Evolutionary conservation across 53 echinoderm and acorn worm genomes (phyloP).

Genomic region (Actinopyga echinites): DNA sequence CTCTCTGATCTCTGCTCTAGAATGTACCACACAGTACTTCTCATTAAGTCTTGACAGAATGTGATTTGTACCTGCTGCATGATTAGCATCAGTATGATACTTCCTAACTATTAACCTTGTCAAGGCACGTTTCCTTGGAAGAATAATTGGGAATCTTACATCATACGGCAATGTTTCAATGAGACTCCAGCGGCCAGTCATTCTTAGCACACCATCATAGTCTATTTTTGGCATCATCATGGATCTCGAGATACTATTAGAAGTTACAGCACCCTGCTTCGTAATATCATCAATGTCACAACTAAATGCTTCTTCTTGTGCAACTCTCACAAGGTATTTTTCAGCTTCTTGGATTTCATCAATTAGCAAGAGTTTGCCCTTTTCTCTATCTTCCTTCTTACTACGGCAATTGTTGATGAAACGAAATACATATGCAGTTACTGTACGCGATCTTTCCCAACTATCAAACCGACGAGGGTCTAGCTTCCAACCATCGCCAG

Average conservation of each 20-base stretch:
- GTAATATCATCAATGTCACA: not conserved
- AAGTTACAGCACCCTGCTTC: not conserved
- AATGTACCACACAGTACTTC: conserved; percentile 8
- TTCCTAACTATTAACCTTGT: conserved; percentile 36
- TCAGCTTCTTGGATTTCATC: not conserved
- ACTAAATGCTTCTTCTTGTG: not conserved
- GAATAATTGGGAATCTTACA: conserved; percentile 27
- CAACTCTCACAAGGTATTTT: not conserved
- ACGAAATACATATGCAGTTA: not conserved
- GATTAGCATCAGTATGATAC: conserved; percentile 33
- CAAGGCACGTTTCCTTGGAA: conserved; percentile 41
- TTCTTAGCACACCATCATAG: conserved; percentile 11
- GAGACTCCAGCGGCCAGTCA: conserved; percentile 2
- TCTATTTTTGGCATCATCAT: conserved; percentile 21
- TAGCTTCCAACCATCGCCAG: not conserved
- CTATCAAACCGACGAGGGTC: not conserved
- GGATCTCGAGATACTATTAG: not conserved
- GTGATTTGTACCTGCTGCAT: conserved; percentile 8
- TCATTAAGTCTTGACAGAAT: conserved; percentile 16
- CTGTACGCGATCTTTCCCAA: not conserved
- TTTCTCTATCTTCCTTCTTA: not conserved
- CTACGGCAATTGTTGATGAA: not conserved
- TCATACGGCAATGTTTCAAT: conserved; percentile 38
- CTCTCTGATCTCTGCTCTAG: conserved; percentile 19
- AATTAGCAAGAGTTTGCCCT: not conserved